These are phyloP conservation scores for Apodemia mormo DNA, from an alignment of 2,888 invertebrate genomes.

Conservation along the genomic window DNA sequence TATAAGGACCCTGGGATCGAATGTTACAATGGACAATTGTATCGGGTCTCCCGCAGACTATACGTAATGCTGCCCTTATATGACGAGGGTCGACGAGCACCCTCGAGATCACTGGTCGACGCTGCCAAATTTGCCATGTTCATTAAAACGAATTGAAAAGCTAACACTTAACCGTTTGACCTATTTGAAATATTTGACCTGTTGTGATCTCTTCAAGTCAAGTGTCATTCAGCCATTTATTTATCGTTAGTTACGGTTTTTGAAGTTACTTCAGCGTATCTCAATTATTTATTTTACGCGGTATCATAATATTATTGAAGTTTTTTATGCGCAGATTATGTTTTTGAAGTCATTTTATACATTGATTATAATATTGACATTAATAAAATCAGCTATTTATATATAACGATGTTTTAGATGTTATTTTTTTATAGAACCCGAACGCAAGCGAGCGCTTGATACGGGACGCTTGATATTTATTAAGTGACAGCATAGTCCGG, in stretches of 20 bases:
- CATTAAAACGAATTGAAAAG: conserved; percentile 36
- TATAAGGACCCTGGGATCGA: not conserved
- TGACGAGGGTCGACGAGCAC: conserved; percentile 38
- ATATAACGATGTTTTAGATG: no score
- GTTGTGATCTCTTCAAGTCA: not conserved
- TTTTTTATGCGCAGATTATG: conserved; percentile 16
- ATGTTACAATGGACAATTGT: conserved; percentile 11
- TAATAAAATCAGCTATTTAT: no score
- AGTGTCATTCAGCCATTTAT: conserved; percentile 20
- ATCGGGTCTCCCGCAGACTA: conserved; percentile 32
- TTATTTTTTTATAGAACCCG: no score
- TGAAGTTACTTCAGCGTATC: not conserved
- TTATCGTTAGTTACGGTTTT: conserved; percentile 10
- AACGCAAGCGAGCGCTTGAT: no score
- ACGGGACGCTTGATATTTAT: no score
- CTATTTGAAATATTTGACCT: conserved; percentile 26
- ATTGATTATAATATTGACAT: no score
- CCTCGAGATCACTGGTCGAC: conserved; percentile 42
- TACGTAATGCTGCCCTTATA: conserved; percentile 35
- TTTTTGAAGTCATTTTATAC: conserved; percentile 44
- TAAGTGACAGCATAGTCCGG: no score
- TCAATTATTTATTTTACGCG: no score
- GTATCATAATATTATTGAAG: no score
- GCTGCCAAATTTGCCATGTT: conserved; percentile 40
- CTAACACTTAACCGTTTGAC: conserved; percentile 28